Conservation (phyloP, 1,140 invertebrate genomes). For the Whitmania pigra region DNA sequence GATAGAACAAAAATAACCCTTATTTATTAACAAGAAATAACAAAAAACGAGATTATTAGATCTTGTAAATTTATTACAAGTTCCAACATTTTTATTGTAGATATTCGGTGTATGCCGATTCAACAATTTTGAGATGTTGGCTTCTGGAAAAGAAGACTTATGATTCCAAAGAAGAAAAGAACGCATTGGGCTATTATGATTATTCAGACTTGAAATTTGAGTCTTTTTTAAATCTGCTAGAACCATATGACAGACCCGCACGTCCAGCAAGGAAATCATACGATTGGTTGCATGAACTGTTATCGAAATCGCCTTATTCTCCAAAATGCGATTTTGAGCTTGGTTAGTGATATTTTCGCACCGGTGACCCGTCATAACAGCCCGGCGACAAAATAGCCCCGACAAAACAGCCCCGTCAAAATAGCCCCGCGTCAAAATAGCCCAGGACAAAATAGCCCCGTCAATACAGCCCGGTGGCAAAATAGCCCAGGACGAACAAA, state of each 20-base stretch:
- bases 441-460: too few relatives aligned
- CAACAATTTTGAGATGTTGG: constrained; percentile 2
- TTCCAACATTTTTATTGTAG: neutral
- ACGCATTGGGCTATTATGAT: constrained; percentile 5
- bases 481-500: too few relatives aligned
- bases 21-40: neutral
- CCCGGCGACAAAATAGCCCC: too few relatives aligned
- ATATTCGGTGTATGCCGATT: constrained; percentile 10
- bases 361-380: too few relatives aligned
- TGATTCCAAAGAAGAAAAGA: neutral
- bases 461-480: too few relatives aligned
- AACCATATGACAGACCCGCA: constrained; percentile 11
- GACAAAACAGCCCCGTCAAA: too few relatives aligned
- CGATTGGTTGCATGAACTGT: neutral
- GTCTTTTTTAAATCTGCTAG: neutral
- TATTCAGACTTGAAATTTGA: neutral
- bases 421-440: too few relatives aligned
- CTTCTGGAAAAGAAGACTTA: neutral
- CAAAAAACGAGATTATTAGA: too few relatives aligned
- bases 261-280: neutral
- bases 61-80: too few relatives aligned
- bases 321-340: neutral
- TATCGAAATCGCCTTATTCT: neutral
- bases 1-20: neutral
- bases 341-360: neutral